Conservation (phyloP, 2,113 vertebrate species). For the Cebidichthys violaceus region DNA sequence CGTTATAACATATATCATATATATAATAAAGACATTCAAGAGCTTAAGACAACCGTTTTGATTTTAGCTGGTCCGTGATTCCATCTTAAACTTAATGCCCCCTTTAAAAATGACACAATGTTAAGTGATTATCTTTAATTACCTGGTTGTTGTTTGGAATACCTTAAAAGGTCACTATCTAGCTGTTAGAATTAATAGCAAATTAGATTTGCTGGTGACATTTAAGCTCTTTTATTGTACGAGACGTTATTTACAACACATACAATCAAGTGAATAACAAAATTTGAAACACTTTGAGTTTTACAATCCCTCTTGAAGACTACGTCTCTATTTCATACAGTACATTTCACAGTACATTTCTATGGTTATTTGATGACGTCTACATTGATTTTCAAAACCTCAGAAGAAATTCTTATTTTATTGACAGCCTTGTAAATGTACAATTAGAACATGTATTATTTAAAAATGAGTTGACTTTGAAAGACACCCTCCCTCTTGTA, state of each 20-base stretch:
- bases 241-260: constrained; percentile 18
- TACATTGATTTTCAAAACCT: not conserved
- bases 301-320: not conserved
- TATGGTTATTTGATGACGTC: not conserved
- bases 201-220: constrained; percentile 64
- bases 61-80: constrained; percentile 20
- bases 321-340: not conserved
- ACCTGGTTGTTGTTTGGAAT: constrained; percentile 68
- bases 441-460: not conserved
- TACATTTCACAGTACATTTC: not conserved
- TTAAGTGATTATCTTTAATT: constrained; percentile 74
- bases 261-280: not conserved
- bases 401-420: not conserved
- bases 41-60: not conserved
- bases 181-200: constrained; percentile 62
- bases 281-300: not conserved
- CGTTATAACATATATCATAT: not conserved
- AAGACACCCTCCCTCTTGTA: not conserved
- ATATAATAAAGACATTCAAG: constrained; percentile 4
- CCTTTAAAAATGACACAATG: constrained; percentile 39
- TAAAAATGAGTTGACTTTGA: not conserved
- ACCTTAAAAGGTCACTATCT: constrained; percentile 76
- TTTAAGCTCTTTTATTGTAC: constrained; percentile 52
- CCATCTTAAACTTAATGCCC: constrained; percentile 31
- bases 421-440: not conserved